phyloP scores from a whole-genome alignment of 2,113 vertebrate genomes.

The Pollimyrus isidori region DNA sequence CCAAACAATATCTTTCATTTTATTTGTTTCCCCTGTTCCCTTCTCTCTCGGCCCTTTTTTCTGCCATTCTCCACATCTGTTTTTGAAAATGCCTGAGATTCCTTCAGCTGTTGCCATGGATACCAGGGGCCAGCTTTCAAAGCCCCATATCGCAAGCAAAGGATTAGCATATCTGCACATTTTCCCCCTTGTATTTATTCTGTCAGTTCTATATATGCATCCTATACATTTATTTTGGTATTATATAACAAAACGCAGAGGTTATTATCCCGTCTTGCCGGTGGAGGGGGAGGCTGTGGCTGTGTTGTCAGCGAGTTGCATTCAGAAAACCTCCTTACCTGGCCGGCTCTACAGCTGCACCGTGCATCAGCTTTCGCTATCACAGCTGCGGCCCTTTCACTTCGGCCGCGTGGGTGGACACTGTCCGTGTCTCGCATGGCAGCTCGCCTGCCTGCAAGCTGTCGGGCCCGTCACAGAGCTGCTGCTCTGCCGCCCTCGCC shows the following conservation, averaged over 20 bases:
- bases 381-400: background rate
- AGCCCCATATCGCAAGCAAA: background rate
- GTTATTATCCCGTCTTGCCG: background rate
- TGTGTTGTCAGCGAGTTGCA: background rate
- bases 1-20: background rate
- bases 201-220: background rate
- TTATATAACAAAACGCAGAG: background rate
- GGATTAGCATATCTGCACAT: slow-evolving; percentile 19
- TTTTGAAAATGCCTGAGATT: slow-evolving; percentile 9
- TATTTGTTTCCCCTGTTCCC: background rate
- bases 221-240: slow-evolving; percentile 7
- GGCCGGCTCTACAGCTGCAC: background rate
- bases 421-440: background rate
- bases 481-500: background rate
- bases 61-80: slow-evolving; percentile 6
- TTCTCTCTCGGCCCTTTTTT: background rate
- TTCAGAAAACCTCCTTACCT: background rate
- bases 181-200: background rate
- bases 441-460: background rate
- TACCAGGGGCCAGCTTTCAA: slow-evolving; percentile 17
- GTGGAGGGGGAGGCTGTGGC: background rate
- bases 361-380: background rate
- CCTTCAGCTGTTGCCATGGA: slow-evolving; percentile 21
- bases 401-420: background rate
- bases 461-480: background rate